Base-by-base conservation (phyloP, 2,888 invertebrate species). In the Glyphotaelius pellucidus region DNA sequence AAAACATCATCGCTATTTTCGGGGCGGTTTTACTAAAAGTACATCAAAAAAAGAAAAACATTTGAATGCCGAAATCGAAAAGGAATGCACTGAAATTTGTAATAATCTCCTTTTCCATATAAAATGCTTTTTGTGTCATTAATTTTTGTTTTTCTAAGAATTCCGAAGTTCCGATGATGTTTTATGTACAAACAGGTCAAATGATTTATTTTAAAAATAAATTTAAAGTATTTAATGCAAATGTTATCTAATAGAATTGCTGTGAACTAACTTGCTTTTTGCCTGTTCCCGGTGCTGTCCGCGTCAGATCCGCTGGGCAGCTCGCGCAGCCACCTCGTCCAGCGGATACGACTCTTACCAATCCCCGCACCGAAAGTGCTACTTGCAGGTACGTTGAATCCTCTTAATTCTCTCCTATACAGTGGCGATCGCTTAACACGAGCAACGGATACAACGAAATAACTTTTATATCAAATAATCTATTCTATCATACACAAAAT, bases 341-440 rank as follows among this genome's bases (percentile, higher is more conserved):
- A 96, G 96, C 94, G 96, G 96, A 93, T 96, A 96, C 94, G 95
- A 96, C 42, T 94, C 95, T 2, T 96, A 96, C 93, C 96, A 96
- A 93, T 96, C 95, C 90, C 96, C 96, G 0, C 96, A 96, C 93
- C 96, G 95, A 94, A 95, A 95, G 90, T 96, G 96, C 91, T 96
- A 96, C 93, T 94, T 96, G 92, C 96, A 96, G 95, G 96, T 96
- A 94, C 91, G 93, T 94, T 32, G 42, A 15, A 32, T 25, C 31
- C 7, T 3, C 85, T 85, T 9, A 4, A 31, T 19, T 81, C 32
- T 81, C 81, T 67, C 9, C 5, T 25, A 25, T 9, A 7, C 67
- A 67, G 67, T 67, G n/a, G 5, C 25, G n/a, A 67, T n/a, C 67
- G 67, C 67, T 67, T 67, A 67, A 67, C 25, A 67, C 67, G 25